A percentile compares a stretch with the other conserved stretches of the same genome.
Conservation (phyloP, 2,797 vertebrate species). For the Falco biarmicus region DNA sequence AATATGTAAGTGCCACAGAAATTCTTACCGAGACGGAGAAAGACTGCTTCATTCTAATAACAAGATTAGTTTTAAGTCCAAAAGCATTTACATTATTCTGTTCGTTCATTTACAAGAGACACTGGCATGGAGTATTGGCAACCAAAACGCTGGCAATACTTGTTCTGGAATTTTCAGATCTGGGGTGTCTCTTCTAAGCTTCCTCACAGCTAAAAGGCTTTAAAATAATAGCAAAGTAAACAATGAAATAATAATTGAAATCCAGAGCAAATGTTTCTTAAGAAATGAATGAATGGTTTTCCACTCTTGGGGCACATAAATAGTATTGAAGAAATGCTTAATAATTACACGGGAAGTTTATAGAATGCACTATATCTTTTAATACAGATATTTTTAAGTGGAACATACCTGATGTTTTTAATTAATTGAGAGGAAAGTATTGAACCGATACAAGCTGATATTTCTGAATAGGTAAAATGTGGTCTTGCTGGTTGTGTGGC, state of each 20-base stretch:
- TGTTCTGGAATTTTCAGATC: not conserved
- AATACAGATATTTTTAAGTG: not conserved
- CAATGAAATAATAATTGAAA: not conserved
- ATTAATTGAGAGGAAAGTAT: not conserved
- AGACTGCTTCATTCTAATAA: not conserved
- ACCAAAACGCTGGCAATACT: not conserved
- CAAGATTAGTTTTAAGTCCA: not conserved
- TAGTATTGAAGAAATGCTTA: not conserved
- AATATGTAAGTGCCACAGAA: not conserved
- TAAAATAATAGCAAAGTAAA: not conserved
- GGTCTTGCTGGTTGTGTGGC: not conserved
- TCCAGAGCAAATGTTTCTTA: not conserved
- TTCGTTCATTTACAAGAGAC: not conserved
- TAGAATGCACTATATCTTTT: not conserved
- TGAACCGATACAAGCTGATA: rapidly evolving
- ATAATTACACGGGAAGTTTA: not conserved
- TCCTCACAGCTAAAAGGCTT: not conserved
- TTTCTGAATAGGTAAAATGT: not conserved
- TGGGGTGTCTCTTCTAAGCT: not conserved
- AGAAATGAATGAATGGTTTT: not conserved
- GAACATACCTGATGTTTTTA: not conserved
- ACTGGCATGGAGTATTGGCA: not conserved
- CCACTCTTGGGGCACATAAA: not conserved
- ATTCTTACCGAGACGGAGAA: not conserved
- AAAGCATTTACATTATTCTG: not conserved